Conservation (phyloP, 1,140 invertebrate species). For the Papilio machaon region DNA sequence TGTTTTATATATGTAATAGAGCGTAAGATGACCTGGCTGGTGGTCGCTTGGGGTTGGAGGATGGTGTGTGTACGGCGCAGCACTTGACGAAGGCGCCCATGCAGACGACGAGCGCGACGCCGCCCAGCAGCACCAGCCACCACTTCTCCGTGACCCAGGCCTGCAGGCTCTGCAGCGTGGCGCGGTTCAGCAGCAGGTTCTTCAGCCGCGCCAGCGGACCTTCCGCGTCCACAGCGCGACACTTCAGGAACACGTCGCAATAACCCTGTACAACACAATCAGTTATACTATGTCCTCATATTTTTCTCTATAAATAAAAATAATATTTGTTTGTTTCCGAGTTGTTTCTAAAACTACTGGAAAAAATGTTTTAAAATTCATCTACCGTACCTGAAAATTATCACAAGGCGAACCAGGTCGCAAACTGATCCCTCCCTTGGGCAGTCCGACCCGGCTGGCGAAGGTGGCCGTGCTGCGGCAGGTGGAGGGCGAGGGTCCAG, state of each 20-base stretch:
- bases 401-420: conserved; percentile 98
- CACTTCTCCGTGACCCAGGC: conserved; percentile 97
- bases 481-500: conserved; percentile 88
- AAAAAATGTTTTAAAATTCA: neutral
- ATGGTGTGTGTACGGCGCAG: conserved; percentile 99
- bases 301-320: too few species aligned
- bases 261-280: conserved; percentile 87
- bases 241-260: conserved; percentile 99
- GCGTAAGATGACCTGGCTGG: conserved; percentile 83
- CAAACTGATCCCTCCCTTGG: conserved; percentile 93
- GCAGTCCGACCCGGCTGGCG: conserved; percentile 87
- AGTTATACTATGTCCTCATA: too few species aligned
- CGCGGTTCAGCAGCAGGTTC: conserved; percentile 96
- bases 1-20: too few species aligned
- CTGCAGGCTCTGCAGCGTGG: conserved; percentile 92
- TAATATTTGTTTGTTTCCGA: too few species aligned
- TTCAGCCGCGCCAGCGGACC: conserved; percentile 98
- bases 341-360: too few species aligned
- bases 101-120: conserved; percentile 94
- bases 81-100: conserved; percentile 99
- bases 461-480: conserved; percentile 95
- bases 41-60: conserved; percentile 96
- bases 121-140: conserved; percentile 97
- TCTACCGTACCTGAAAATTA: conserved; percentile 92
- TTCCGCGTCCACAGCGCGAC: conserved; percentile 98